Percentiles rank a stretch among this genome's conserved stretches.
Evolutionary conservation across 2,113 vertebrate species (phyloP).

Genomic region (Saiga tatarica): DNA sequence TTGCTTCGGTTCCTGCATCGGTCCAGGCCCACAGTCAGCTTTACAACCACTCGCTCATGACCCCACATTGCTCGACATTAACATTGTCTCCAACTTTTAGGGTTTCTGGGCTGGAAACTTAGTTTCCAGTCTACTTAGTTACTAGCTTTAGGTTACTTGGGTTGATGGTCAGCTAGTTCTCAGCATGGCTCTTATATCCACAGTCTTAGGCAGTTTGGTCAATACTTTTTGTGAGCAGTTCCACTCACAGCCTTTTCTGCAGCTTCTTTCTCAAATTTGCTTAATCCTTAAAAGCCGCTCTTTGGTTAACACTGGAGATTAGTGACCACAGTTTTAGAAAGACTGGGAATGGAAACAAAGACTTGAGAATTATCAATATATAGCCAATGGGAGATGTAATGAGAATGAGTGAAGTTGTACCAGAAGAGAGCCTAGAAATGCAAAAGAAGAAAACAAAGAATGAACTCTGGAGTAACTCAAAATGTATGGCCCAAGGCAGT

Average conservation of each 20-base stretch:
- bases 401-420: not conserved
- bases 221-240: not conserved
- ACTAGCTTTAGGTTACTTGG: not conserved
- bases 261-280: not conserved
- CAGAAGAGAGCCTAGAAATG: not conserved
- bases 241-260: not conserved
- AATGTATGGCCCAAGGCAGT: not conserved
- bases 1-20: not conserved
- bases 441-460: not conserved
- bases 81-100: not conserved
- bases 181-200: not conserved
- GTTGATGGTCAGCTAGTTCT: not conserved
- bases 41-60: not conserved
- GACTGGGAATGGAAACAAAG: not conserved
- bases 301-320: not conserved
- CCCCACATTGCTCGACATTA: not conserved
- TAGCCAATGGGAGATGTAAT: not conserved
- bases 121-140: not conserved
- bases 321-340: not conserved
- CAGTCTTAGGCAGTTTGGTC: not conserved
- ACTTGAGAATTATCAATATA: not conserved
- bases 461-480: not conserved
- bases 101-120: not conserved
- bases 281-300: not conserved
- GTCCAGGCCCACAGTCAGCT: not conserved